These are phyloP conservation scores for Typhlomys cinereus DNA, from an alignment of 2,113 vertebrate species.

Conservation along the genomic window DNA sequence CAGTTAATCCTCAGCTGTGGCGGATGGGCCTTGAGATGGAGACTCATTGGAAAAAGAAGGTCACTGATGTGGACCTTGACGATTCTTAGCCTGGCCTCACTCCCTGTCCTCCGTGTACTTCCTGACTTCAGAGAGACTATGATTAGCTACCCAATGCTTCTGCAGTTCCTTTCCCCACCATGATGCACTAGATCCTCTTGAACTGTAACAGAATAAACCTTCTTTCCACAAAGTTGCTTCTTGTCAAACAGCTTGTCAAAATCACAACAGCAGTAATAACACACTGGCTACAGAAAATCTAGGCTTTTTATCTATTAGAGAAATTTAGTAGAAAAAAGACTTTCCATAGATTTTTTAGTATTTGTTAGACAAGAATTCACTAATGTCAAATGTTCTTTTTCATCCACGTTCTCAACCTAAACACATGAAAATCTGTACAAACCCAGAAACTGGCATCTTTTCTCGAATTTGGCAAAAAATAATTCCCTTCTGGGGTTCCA, in stretches of 20 bases:
- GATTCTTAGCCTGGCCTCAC: neutral
- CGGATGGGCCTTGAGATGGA: neutral
- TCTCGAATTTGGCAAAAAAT: slow-evolving; percentile 38
- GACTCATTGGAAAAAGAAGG: neutral
- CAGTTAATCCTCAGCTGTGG: neutral
- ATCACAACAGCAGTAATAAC: neutral
- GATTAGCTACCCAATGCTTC: neutral
- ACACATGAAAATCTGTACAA: slow-evolving; percentile 59
- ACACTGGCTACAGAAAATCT: neutral
- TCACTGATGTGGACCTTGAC: neutral
- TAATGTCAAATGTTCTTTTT: slow-evolving; percentile 37
- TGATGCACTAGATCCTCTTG: neutral
- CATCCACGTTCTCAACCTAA: slow-evolving; percentile 26
- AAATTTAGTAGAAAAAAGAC: neutral
- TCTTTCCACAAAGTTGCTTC: neutral
- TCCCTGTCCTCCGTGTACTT: neutral
- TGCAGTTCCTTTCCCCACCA: neutral
- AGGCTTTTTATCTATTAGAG: neutral
- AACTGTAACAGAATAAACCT: neutral
- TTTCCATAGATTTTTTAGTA: slow-evolving; percentile 7
- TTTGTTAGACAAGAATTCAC: slow-evolving; percentile 39
- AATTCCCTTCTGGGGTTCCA: slow-evolving; percentile 29
- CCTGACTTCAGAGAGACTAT: neutral
- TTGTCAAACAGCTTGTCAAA: neutral
- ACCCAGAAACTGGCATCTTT: slow-evolving; percentile 58